Evolutionary conservation across 2,888 invertebrate genomes (phyloP), one percentile per base, ranked within the genome.

Genomic region (Amphipyra berbera): DNA sequence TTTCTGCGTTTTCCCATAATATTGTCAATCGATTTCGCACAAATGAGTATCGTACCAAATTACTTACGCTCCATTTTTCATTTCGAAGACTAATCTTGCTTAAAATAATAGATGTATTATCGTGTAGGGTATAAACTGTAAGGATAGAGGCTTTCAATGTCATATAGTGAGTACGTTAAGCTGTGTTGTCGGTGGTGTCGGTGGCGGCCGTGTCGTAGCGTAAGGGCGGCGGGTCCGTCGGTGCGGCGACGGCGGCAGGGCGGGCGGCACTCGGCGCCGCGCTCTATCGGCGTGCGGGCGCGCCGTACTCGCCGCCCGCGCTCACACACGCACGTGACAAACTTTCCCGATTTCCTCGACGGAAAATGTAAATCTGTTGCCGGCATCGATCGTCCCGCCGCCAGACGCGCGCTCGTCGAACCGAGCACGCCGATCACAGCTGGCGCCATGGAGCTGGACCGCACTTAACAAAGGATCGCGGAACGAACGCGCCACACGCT

Each of bases 341-440:
- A 95, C 94, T 95, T 95, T 94, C 87, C 88, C 94, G 94, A 94
- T 94, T 90, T 93, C 89, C 93, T 89, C 86, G 78, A 87, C 90
- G 92, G 91, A 93, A 94, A 94, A 95, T 94, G 94, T 94, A 93
- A 95, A 94, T 94, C 93, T 89, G 91, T 89, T 88, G 90, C 89
- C 89, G 90, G 90, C 93, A 95, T 94, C 95, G 95, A 94, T 94
- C 95, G 94, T 86, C 73, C 83, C 83, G 83, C 81, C 84, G 86
- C 84, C 88, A 90, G 91, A 90, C 91, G 90, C 88, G 80, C 90
- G 89, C 90, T 89, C 89, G 84, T 82, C 82, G 82, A 84, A 82
- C 85, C 84, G 88, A 88, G 84, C 89, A 85, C 88, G 89, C 87
- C 87, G 91, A 89, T 88, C 92, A 89, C 93, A 92, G 92, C 93